Percentiles rank a stretch among this genome's conserved stretches.
phyloP scores from a whole-genome alignment of 2,888 invertebrate species.

The Dexiosoma caninum region DNA sequence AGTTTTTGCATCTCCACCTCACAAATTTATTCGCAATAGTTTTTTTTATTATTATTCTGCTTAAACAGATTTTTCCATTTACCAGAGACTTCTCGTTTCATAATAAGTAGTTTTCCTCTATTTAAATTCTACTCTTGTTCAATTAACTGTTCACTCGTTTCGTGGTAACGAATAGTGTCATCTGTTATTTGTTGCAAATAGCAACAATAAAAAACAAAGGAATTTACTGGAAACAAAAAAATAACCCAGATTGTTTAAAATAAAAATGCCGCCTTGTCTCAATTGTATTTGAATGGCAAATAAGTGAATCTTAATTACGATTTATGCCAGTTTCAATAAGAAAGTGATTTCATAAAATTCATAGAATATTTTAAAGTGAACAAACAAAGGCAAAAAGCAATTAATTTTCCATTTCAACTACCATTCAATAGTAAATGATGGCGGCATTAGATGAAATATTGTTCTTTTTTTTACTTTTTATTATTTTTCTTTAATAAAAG shows the following conservation, averaged over 20 bases:
- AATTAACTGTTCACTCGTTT: slow-evolving; percentile 35
- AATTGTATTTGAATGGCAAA: slow-evolving; percentile 34
- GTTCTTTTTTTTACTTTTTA: background rate
- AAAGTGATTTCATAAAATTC: slow-evolving; percentile 53
- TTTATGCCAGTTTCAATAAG: slow-evolving; percentile 35
- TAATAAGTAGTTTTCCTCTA: background rate
- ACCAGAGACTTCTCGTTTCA: too few species aligned
- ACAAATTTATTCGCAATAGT: too few species aligned
- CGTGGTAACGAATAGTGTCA: slow-evolving; percentile 46
- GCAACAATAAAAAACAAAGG: background rate
- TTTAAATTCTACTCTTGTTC: background rate
- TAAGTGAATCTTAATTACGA: slow-evolving; percentile 51
- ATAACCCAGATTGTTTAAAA: slow-evolving; percentile 23
- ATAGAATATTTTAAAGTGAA: background rate
- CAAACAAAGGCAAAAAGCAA: background rate
- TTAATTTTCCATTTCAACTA: slow-evolving; percentile 24
- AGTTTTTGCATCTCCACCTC: too few species aligned
- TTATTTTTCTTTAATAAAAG: background rate
- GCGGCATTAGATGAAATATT: slow-evolving; percentile 22
- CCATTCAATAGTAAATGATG: background rate
- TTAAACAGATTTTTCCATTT: too few species aligned
- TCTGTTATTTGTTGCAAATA: slow-evolving; percentile 37
- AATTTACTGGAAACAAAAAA: background rate
- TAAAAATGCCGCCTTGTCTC: slow-evolving; percentile 36
- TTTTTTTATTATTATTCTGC: too few species aligned